These are phyloP conservation scores for Caradrina clavipalpis DNA, from an alignment of 2,888 invertebrate genomes.

Conservation along the genomic window DNA sequence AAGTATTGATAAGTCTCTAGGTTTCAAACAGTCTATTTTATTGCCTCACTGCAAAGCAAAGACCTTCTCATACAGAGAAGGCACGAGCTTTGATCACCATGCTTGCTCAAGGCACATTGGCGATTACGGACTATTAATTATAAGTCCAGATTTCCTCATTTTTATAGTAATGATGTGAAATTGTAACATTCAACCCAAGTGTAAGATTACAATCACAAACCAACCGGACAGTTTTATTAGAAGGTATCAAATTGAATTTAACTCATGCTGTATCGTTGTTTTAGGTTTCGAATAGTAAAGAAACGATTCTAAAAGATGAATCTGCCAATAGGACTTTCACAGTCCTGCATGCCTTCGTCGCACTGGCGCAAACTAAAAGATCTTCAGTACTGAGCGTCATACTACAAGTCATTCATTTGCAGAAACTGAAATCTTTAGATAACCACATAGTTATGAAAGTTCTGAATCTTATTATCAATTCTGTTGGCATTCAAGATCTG, in stretches of 20 bases:
- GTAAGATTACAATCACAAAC: too few relatives aligned
- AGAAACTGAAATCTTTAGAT: conserved; percentile 88
- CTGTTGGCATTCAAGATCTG: conserved; percentile 71
- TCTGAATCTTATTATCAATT: conserved; percentile 78
- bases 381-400: conserved; percentile 89
- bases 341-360: conserved; percentile 89
- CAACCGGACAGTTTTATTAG: too few relatives aligned
- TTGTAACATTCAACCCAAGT: not conserved
- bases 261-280: conserved; percentile 60
- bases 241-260: not conserved
- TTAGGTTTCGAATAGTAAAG: conserved; percentile 80
- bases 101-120: too few relatives aligned
- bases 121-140: too few relatives aligned
- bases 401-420: conserved; percentile 88
- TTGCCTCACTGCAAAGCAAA: too few relatives aligned
- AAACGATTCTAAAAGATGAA: conserved; percentile 90
- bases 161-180: not conserved
- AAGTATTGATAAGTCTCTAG: not conserved
- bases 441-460: conserved; percentile 83
- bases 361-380: conserved; percentile 88
- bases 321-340: conserved; percentile 90
- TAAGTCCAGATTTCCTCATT: too few relatives aligned
- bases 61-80: too few relatives aligned
- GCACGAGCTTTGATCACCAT: too few relatives aligned
- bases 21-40: not conserved